phyloP scores from a whole-genome alignment of 2,113 vertebrate genomes.

The Mirza zaza region DNA sequence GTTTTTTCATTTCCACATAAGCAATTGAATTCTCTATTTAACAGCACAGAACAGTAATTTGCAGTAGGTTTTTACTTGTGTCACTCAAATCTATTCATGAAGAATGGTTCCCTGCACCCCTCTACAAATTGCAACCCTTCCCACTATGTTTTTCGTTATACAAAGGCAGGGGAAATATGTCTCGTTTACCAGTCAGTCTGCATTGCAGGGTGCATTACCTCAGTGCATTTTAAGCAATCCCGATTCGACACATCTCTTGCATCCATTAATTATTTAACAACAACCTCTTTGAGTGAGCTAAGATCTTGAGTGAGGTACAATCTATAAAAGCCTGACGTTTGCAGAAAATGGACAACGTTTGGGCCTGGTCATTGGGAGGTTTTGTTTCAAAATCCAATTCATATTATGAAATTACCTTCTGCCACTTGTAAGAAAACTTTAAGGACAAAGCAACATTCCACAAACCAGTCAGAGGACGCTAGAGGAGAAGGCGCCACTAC shows the following conservation, averaged over 20 bases:
- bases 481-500: fast-evolving
- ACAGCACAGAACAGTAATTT: not conserved
- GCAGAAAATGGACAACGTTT: not conserved
- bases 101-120: too few relatives aligned
- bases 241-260: not conserved
- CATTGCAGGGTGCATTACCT: fast-evolving
- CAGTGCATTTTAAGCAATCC: not conserved
- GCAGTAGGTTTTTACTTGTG: not conserved
- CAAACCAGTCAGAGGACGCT: not conserved
- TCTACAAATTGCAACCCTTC: fast-evolving
- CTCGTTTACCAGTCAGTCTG: fast-evolving
- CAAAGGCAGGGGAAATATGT: not conserved
- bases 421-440: not conserved
- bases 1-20: not conserved
- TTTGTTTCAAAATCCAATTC: not conserved
- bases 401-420: fast-evolving
- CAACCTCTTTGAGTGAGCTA: not conserved
- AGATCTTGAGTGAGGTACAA: not conserved
- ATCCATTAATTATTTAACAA: not conserved
- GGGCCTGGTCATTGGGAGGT: not conserved
- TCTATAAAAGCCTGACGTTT: not conserved
- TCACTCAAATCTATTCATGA: fast-evolving
- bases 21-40: not conserved
- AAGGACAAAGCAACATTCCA: not conserved
- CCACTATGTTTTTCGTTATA: not conserved